Evolutionary conservation across 2,113 vertebrate genomes (phyloP), one percentile per base, ranked within the genome.

Genomic region (Argyrosomus japonicus): DNA sequence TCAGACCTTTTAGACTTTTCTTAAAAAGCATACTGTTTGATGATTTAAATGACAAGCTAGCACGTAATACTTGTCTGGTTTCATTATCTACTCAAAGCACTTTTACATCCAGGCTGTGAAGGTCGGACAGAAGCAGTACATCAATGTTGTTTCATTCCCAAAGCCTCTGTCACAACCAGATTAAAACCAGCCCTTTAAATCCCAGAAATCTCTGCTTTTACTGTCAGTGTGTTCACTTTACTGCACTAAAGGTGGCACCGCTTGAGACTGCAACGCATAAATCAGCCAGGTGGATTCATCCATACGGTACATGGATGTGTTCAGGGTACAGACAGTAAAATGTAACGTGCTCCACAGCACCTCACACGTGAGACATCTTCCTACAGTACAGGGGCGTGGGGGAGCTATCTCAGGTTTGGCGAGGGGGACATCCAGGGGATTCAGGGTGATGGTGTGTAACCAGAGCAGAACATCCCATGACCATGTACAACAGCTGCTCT

Each of bases 401-500:
- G 75, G 62, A 64, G 62, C 45, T 82, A 78, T 91, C 87, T 85
- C 77, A 75, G 87, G 75, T 68, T 81, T 64, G 60, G 61, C 36
- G 3, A 21, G 23, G 54, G 64, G 29, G 73, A 54, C 50, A 64
- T 87, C 75, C 67, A 53, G 79, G 81, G 75, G 50, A 79, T 79
- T 78, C 61, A 69, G 72, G 81, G 68, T 68, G 88, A 92, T 85
- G 83, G 57, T 64, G 71, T 90, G 90, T 90, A 93, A 93, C 87
- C 75, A 32, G 90, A 93, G 90, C 45, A 21, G 89, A 87, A 91
- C 91, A 93, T 95, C 93, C 91, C 87, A 74, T 76, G 51, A 80
- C 81, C 53, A 14, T 27, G 36, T 68, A 25, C 53, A 81, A 82
- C 92, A 95, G 92, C 91, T 93, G 94, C 81, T 84, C 40, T 82